Evolutionary conservation across 2,113 vertebrate genomes (phyloP).

Genomic region (Perca schrenkii): DNA sequence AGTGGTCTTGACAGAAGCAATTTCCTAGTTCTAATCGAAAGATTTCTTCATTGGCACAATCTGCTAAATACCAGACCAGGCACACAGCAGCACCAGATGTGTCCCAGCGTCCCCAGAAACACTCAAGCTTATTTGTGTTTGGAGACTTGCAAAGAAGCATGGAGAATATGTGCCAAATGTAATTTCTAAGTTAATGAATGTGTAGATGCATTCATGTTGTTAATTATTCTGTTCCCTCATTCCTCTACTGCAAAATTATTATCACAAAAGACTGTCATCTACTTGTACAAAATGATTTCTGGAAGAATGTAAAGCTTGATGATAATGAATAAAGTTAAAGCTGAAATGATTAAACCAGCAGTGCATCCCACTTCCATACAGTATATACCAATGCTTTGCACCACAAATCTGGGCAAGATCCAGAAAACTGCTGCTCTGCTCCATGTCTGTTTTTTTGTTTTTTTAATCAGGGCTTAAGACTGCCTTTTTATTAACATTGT

Average conservation of each 20-base stretch:
- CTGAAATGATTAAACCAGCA: neutral
- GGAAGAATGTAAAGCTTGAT: neutral
- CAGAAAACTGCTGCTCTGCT: neutral
- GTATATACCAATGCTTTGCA: neutral
- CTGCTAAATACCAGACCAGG: constrained; percentile 60
- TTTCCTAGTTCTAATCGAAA: constrained; percentile 80
- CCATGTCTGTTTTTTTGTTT: neutral
- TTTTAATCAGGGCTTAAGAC: neutral
- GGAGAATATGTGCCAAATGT: constrained; percentile 14
- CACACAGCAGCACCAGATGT: constrained; percentile 67
- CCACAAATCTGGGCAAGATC: neutral
- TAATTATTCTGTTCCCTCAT: constrained; percentile 12
- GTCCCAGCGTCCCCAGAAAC: constrained; percentile 57
- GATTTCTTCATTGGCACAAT: constrained; percentile 74
- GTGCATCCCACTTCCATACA: neutral
- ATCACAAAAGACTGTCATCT: neutral
- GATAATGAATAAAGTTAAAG: neutral
- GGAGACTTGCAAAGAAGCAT: constrained; percentile 16
- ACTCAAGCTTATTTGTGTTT: constrained; percentile 15
- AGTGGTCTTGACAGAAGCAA: constrained; percentile 83
- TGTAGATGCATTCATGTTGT: neutral
- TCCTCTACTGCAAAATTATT: neutral
- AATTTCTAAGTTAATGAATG: constrained; percentile 10
- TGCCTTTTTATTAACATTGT: neutral
- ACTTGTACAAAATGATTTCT: neutral